These are phyloP conservation scores for Harpalus rufipes DNA, from an alignment of 2,888 invertebrate genomes.

Conservation along the genomic window DNA sequence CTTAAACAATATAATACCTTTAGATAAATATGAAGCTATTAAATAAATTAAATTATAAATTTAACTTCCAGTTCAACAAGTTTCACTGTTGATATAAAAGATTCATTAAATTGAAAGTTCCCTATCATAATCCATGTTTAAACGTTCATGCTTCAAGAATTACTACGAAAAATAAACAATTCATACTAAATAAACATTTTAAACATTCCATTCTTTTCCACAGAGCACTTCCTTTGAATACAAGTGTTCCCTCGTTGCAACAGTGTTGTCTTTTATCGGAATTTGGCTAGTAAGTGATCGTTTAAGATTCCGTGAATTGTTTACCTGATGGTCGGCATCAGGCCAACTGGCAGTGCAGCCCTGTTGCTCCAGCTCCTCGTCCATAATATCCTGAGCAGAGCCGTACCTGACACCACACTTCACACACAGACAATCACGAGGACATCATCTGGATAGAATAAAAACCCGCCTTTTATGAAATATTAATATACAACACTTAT, in stretches of 20 bases:
- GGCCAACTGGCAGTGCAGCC: constrained; percentile 74
- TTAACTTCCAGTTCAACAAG: too few relatives aligned
- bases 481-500: too few relatives aligned
- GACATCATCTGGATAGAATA: neutral
- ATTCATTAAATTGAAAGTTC: too few relatives aligned
- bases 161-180: too few relatives aligned
- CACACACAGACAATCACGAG: neutral
- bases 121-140: too few relatives aligned
- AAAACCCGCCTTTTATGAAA: too few relatives aligned
- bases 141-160: too few relatives aligned
- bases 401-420: constrained; percentile 1
- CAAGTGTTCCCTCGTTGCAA: neutral
- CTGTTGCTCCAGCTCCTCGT: constrained; percentile 72
- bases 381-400: constrained; percentile 62
- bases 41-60: too few relatives aligned
- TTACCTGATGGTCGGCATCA: constrained; percentile 74
- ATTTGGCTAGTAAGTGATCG: constrained; percentile 9
- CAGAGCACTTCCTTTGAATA: neutral
- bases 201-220: neutral
- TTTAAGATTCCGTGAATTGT: constrained; percentile 25
- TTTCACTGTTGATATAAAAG: too few relatives aligned
- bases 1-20: too few relatives aligned
- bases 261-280: neutral
- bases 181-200: neutral
- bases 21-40: too few relatives aligned